These are phyloP conservation scores for Coryphaenoides rupestris DNA, from an alignment of 2,113 vertebrate species.

Conservation along the genomic window DNA sequence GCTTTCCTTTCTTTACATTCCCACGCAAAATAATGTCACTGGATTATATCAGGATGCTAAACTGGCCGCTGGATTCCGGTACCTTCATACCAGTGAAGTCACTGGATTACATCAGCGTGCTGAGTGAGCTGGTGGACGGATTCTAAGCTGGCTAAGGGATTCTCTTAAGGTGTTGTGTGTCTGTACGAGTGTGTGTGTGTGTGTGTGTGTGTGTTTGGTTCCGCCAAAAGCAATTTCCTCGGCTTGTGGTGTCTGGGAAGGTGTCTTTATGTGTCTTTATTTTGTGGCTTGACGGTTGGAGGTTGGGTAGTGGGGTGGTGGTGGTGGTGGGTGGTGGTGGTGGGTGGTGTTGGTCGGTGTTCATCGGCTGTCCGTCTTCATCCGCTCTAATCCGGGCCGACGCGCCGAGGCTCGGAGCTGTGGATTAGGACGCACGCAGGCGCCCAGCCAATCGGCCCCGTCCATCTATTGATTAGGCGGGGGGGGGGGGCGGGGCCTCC, in stretches of 20 bases:
- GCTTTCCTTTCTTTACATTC: too few relatives aligned
- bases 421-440: conserved; percentile 29
- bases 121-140: too few relatives aligned
- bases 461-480: conserved; percentile 54
- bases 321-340: neutral
- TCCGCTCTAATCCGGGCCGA: conserved; percentile 12
- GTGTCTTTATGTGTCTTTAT: too few relatives aligned
- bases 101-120: too few relatives aligned
- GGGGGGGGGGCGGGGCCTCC: too few relatives aligned
- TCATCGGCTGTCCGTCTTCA: conserved; percentile 34
- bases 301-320: too few relatives aligned
- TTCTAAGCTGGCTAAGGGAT: neutral
- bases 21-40: too few relatives aligned
- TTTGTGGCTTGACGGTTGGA: too few relatives aligned
- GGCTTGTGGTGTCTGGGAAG: neutral
- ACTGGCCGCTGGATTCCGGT: too few relatives aligned
- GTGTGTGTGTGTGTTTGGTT: conserved; percentile 1
- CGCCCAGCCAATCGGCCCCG: conserved; percentile 34
- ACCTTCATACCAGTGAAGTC: too few relatives aligned
- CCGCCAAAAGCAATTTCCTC: conserved; percentile 7
- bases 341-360: too few relatives aligned
- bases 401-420: conserved; percentile 29
- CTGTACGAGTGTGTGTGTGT: neutral
- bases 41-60: too few relatives aligned
- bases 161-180: neutral